These are phyloP conservation scores for Isurus oxyrinchus DNA, from an alignment of 2,113 vertebrate genomes.

Conservation along the genomic window DNA sequence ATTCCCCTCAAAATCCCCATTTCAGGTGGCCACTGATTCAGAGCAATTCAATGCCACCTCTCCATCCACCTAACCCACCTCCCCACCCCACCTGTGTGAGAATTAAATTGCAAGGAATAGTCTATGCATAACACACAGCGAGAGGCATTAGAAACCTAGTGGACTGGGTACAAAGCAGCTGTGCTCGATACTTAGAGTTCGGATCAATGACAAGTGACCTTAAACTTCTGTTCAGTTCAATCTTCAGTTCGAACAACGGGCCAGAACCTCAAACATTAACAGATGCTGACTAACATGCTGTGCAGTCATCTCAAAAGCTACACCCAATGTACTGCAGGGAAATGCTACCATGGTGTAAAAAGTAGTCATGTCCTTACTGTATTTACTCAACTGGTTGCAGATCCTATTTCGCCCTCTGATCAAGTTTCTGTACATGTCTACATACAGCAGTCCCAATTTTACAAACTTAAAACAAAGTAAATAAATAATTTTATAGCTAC, in stretches of 20 bases:
- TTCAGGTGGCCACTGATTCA: not conserved
- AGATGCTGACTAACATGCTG: not conserved
- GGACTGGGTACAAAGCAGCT: not conserved
- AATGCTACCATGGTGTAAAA: not conserved
- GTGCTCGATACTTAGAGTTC: not conserved
- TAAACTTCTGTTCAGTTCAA: not conserved
- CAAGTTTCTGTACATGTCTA: not conserved
- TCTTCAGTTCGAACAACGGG: not conserved
- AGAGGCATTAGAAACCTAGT: not conserved
- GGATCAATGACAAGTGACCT: not conserved
- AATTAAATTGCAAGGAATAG: not conserved
- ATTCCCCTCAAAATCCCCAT: not conserved
- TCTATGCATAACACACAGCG: not conserved
- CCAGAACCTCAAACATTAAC: not conserved
- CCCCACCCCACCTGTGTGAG: not conserved
- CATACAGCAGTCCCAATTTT: not conserved
- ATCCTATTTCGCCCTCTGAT: not conserved
- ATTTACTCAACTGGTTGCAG: not conserved
- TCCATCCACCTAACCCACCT: not conserved
- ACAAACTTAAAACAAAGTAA: not conserved
- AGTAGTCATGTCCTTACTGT: not conserved
- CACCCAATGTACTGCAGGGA: not conserved
- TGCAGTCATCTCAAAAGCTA: not conserved
- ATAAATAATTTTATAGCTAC: not conserved
- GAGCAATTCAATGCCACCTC: not conserved